phyloP scores from a whole-genome alignment of 1,140 invertebrate genomes.

The Hycleus phaleratus region DNA sequence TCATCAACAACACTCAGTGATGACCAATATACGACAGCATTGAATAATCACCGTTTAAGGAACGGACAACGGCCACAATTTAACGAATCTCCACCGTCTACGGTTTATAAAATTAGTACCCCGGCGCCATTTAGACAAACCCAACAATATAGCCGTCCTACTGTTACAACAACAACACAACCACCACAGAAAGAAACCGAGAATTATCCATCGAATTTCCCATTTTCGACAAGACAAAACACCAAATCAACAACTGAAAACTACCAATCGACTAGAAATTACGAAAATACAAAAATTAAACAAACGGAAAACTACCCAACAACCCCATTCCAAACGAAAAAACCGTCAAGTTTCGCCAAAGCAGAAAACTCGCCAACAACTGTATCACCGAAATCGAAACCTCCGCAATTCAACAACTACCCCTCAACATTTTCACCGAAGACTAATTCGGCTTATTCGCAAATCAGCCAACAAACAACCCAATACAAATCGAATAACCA shows the following conservation, averaged over 20 bases:
- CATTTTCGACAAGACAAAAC: conserved; percentile 2
- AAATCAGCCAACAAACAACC: conserved; percentile 29
- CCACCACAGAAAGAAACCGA: conserved; percentile 25
- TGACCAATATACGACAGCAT: conserved; percentile 23
- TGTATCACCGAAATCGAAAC: conserved; percentile 33
- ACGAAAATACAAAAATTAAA: neutral
- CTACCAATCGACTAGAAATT: neutral
- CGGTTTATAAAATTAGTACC: conserved; percentile 24
- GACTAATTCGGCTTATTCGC: conserved; percentile 29
- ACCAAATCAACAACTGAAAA: conserved; percentile 6
- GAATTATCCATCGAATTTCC: conserved; percentile 29
- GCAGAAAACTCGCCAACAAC: conserved; percentile 31
- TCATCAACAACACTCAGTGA: conserved; percentile 29
- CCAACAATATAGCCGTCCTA: conserved; percentile 24
- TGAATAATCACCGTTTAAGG: conserved; percentile 30
- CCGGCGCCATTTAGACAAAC: conserved; percentile 36
- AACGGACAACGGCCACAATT: conserved; percentile 33
- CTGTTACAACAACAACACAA: conserved; percentile 36
- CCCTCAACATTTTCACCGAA: conserved; percentile 35
- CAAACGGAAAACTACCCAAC: conserved; percentile 28
- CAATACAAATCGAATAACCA: conserved; percentile 14
- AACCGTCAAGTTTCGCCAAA: conserved; percentile 24
- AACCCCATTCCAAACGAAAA: conserved; percentile 26
- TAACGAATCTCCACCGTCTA: conserved; percentile 26
- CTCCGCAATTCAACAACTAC: conserved; percentile 15